Base-by-base conservation (phyloP, 92 coral and sea anemone genomes). In the Muricea muricata region DNA sequence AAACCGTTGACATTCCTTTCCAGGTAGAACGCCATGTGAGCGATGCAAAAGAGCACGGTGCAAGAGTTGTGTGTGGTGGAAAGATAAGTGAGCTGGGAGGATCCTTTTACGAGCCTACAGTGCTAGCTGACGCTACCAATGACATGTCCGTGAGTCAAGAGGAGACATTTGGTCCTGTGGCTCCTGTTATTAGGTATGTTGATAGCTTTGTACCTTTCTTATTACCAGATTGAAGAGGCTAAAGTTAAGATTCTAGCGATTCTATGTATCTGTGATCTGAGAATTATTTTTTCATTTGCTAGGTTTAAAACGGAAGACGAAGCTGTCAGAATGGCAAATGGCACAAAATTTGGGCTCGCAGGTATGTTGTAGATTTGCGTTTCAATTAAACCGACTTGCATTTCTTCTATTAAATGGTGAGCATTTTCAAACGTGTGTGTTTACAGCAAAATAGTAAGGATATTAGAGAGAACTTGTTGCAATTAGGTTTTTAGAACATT, bases 101-200 rank as follows among this genome's bases (percentile, higher is more conserved):
- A 5, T 65, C 77, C 12, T 86, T 70, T 55, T 86, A 47, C 73
- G 80, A 86, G 41, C 90, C 90, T 12, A 86, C 90, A 29, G 86
- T 86, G 26, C 65, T 86, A 34, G 82, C 81, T 13, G 71, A 86
- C 25, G 90, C 86, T 3, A 79, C 90, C 28, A 82, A 57, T 39
- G 86, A 86, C 23, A 86, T 86, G 90, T 40, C 75, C 11, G 90
- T 80, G 50, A 69, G 77, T 71, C 83, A 69, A 28, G 86, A 86
- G 23, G 90, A 86, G 45, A 86, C 86, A 2, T 86, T 86, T 71
- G 90, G 90, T 4, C 90, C 90, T 23, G 74, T 86, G 23, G 90
- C 86, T 0, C 90, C 90, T 0, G 85, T 86, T 12, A 79, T 86
- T 24, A 80, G 90, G 90, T 86, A 48, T 26, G 80, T 17, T 29